A percentile compares a stretch with the other conserved stretches of the same genome.
Evolutionary conservation across 1,140 invertebrate species (phyloP).

Genomic region (Hyles euphorbiae): DNA sequence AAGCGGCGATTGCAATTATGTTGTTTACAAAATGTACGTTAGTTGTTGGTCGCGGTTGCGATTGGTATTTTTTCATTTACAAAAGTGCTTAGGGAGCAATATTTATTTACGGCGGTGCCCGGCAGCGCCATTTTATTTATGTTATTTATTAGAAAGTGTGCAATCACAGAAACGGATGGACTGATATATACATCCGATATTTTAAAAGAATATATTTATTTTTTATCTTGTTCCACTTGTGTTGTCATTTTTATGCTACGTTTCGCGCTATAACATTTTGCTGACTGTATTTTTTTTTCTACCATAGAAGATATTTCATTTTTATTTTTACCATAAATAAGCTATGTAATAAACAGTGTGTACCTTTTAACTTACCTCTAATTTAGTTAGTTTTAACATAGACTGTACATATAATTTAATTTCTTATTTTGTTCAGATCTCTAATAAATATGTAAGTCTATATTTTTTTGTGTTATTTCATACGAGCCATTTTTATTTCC

Average conservation of each 20-base stretch:
- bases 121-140: constrained; percentile 9
- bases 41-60: constrained; percentile 14
- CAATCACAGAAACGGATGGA: constrained; percentile 64
- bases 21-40: too few relatives aligned
- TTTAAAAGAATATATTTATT: constrained; percentile 44
- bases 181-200: constrained; percentile 62
- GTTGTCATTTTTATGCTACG: constrained; percentile 31
- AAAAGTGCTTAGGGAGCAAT: constrained; percentile 30
- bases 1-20: too few relatives aligned
- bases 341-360: constrained; percentile 62
- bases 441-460: constrained; percentile 76
- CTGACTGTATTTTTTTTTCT: constrained; percentile 39
- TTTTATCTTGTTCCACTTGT: constrained; percentile 34
- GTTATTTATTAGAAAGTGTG: constrained; percentile 54
- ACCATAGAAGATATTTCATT: constrained; percentile 7
- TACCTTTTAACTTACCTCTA: constrained; percentile 72
- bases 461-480: constrained; percentile 28
- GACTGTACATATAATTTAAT: constrained; percentile 75
- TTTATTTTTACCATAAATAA: constrained; percentile 52
- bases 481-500: neutral
- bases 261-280: constrained; percentile 27
- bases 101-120: constrained; percentile 31
- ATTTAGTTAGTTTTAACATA: constrained; percentile 74
- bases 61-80: neutral
- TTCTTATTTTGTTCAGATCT: constrained; percentile 76